Conservation (phyloP, 2,113 vertebrate species). For the Nettapus auritus region DNA sequence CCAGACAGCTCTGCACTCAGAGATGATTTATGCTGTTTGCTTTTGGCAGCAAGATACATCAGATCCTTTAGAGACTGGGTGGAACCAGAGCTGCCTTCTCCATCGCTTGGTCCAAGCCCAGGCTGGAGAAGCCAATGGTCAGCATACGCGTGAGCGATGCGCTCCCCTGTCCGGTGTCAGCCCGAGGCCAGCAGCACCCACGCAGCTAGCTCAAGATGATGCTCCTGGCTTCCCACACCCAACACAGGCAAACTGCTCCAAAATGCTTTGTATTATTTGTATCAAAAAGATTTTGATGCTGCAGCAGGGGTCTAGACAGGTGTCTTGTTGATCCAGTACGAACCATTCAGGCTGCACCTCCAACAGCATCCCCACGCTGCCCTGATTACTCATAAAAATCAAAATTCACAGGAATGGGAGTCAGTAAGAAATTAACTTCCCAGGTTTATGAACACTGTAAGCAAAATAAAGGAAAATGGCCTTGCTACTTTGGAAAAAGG, state of each 20-base stretch:
- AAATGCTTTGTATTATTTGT: not conserved
- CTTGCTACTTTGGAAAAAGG: not conserved
- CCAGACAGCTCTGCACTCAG: not conserved
- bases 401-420: not conserved
- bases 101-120: not conserved
- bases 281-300: not conserved
- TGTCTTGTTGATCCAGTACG: not conserved
- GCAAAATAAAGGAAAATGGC: not conserved
- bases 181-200: not conserved
- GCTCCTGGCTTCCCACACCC: not conserved
- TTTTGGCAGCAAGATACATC: slow-evolving; percentile 45
- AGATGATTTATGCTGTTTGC: slow-evolving; percentile 44
- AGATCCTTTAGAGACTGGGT: slow-evolving; percentile 60
- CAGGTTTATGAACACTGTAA: not conserved
- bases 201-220: not conserved
- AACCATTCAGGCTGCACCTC: not conserved
- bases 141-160: not conserved
- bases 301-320: not conserved
- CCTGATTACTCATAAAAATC: not conserved
- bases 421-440: rapidly evolving
- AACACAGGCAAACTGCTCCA: not conserved
- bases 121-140: not conserved
- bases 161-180: rapidly evolving
- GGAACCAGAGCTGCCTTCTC: slow-evolving; percentile 45
- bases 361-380: not conserved